phyloP scores from a whole-genome alignment of 2,888 invertebrate species.

The Chaetogeoica ovagalla region DNA sequence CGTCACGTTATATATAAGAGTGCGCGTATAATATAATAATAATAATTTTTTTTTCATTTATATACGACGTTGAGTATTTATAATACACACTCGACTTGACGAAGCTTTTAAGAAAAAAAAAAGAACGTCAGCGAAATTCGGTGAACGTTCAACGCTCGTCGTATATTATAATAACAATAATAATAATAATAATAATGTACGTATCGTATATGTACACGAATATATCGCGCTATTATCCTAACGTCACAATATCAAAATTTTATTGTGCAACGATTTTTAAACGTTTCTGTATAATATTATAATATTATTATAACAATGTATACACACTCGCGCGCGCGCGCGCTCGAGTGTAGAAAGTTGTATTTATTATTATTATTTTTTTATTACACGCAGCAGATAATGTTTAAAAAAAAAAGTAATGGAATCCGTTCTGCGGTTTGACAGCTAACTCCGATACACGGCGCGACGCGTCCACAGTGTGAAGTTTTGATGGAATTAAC shows the following conservation, averaged over 20 bases:
- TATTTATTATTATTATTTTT: conserved; percentile 12
- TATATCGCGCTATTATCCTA: conserved; percentile 30
- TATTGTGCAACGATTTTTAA: conserved; percentile 39
- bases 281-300: background rate
- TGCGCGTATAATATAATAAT: no score
- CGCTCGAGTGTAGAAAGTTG: conserved; percentile 38
- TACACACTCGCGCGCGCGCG: background rate
- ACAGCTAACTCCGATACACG: no score
- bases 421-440: no score
- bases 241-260: conserved; percentile 48
- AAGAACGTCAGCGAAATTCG: conserved; percentile 43
- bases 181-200: background rate
- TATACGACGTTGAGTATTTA: no score
- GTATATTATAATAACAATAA: conserved; percentile 24
- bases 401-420: background rate
- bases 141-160: conserved; percentile 14
- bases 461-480: no score
- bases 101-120: no score
- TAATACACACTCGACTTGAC: background rate
- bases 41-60: no score
- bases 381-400: background rate
- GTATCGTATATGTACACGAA: background rate
- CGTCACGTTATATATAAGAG: background rate
- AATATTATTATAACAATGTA: background rate
- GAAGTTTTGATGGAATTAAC: no score